phyloP scores from a whole-genome alignment of 92 coral and sea anemone species.

The Pocillopora grandis region DNA sequence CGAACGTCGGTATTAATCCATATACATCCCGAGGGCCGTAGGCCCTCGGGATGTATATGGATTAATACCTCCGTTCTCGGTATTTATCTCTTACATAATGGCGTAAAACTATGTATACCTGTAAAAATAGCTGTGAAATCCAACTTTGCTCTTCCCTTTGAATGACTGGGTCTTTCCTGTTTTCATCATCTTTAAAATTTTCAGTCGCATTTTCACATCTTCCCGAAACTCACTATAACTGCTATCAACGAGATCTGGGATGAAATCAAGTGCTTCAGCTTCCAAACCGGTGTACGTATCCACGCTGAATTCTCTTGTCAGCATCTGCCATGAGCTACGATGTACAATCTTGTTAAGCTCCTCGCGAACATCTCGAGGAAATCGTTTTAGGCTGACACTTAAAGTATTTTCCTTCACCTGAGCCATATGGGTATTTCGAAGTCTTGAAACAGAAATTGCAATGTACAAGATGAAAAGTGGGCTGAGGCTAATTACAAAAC shows the following conservation, averaged over 20 bases:
- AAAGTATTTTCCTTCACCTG: not conserved
- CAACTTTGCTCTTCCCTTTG: slow-evolving; percentile 39
- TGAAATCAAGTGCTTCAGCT: slow-evolving; percentile 24
- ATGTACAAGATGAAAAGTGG: too few relatives aligned
- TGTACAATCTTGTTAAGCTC: slow-evolving; percentile 35
- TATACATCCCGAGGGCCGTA: too few relatives aligned
- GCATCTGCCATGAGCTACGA: slow-evolving; percentile 36
- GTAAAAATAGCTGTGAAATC: slow-evolving; percentile 38
- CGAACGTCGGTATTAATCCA: too few relatives aligned
- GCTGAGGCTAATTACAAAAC: too few relatives aligned
- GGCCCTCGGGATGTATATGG: too few relatives aligned
- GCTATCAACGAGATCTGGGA: slow-evolving; percentile 36
- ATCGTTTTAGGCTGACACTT: slow-evolving; percentile 23
- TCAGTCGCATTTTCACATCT: slow-evolving; percentile 29
- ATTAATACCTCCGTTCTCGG: too few relatives aligned
- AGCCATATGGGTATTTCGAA: not conserved
- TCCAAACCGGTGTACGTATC: slow-evolving; percentile 33
- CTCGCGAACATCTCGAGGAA: slow-evolving; percentile 40
- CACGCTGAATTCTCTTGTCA: slow-evolving; percentile 47
- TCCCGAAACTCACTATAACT: slow-evolving; percentile 7
- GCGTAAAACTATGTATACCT: slow-evolving; percentile 10
- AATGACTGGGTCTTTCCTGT: too few relatives aligned
- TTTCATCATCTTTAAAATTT: not conserved
- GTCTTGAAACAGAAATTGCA: not conserved
- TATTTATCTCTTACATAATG: too few relatives aligned